Percentiles rank a stretch among this genome's conserved stretches.
phyloP scores from a whole-genome alignment of 2,888 invertebrate species.

The Linyphia triangularis region DNA sequence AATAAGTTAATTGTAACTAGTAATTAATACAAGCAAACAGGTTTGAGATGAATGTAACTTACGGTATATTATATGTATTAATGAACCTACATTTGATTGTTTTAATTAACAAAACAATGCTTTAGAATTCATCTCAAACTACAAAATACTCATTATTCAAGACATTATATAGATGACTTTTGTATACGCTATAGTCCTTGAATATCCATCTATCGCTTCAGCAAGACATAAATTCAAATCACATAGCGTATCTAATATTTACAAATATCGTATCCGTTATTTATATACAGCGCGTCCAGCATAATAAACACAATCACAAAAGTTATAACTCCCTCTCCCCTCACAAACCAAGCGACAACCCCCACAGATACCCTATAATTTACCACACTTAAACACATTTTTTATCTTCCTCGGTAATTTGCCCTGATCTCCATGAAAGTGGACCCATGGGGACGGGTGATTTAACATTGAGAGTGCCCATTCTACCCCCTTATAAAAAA shows the following conservation, averaged over 20 bases:
- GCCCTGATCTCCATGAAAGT: conserved; percentile 52
- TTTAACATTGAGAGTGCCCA: conserved; percentile 21
- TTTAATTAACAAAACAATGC: too few relatives aligned
- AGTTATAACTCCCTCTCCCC: neutral
- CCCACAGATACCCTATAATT: conserved; percentile 33
- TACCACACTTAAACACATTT: conserved; percentile 49
- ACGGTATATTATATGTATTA: too few relatives aligned
- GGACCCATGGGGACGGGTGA: conserved; percentile 30
- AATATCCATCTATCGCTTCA: too few relatives aligned
- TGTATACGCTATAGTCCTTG: too few relatives aligned
- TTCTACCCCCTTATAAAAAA: conserved; percentile 5
- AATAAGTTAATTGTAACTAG: too few relatives aligned
- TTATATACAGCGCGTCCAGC: neutral
- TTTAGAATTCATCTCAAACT: too few relatives aligned
- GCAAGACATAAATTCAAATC: neutral
- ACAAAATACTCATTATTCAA: too few relatives aligned
- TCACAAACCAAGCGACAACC: neutral
- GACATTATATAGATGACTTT: too few relatives aligned
- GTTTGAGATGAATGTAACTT: too few relatives aligned
- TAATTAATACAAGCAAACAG: too few relatives aligned
- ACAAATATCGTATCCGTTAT: neutral
- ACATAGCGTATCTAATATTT: neutral
- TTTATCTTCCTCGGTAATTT: conserved; percentile 37
- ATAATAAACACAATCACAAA: neutral
- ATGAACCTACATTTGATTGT: too few relatives aligned